Percentiles rank a stretch among this genome's conserved stretches.
Conservation (phyloP, 2,888 invertebrate genomes). For the Cephus nigrinus region DNA sequence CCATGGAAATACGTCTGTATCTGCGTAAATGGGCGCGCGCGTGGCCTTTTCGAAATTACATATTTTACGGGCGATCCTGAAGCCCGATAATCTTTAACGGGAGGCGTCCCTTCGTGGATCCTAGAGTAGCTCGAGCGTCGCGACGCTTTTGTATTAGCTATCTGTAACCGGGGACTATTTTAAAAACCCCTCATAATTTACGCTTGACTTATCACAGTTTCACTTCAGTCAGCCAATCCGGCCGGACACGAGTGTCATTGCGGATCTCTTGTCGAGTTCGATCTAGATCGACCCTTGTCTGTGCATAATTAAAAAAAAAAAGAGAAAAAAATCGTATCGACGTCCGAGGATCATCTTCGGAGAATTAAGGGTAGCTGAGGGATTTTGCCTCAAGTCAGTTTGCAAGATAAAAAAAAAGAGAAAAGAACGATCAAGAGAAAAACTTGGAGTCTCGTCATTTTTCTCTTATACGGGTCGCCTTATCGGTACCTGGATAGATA, state of each 20-base stretch:
- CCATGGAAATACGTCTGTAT: conserved; percentile 10
- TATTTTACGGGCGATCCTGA: conserved; percentile 20
- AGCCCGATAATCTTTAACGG: conserved; percentile 14
- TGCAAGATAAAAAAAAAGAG: no score
- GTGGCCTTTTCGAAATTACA: conserved; percentile 15
- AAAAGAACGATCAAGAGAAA: neutral
- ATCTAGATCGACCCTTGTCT: neutral
- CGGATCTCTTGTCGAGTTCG: neutral
- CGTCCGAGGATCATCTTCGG: neutral
- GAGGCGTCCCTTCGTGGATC: no score
- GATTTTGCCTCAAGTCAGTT: neutral
- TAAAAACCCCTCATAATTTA: no score
- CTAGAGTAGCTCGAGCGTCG: no score
- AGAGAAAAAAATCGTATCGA: neutral
- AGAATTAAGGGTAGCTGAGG: neutral
- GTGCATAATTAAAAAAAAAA: neutral
- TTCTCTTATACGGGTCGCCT: no score
- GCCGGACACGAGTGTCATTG: no score
- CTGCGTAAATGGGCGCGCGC: conserved; percentile 10
- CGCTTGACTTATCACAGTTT: no score
- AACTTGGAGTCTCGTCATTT: no score
- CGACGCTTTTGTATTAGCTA: no score
- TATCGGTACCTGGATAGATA: no score
- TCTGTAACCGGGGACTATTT: no score
- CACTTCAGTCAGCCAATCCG: no score